Evolutionary conservation across 2,888 invertebrate genomes (phyloP).

Genomic region (Liopterus haemorrhoidalis): DNA sequence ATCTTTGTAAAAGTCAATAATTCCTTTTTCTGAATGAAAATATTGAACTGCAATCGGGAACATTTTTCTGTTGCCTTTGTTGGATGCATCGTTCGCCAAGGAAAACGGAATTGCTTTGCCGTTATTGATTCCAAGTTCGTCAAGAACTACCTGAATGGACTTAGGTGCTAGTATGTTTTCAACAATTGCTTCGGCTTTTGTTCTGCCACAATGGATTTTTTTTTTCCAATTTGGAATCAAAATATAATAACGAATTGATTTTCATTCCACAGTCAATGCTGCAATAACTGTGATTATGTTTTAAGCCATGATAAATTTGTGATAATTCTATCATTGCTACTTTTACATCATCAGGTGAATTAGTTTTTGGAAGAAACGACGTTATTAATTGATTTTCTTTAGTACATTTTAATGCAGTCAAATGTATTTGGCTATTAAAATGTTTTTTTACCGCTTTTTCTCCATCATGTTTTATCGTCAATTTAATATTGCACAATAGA

Average conservation of each 20-base stretch:
- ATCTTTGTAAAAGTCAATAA: slow-evolving; percentile 5
- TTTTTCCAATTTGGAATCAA: slow-evolving; percentile 27
- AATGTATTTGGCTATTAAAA: too few relatives aligned
- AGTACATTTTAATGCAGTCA: too few relatives aligned
- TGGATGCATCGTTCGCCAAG: slow-evolving; percentile 15
- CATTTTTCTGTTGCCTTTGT: slow-evolving; percentile 11
- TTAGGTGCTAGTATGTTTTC: slow-evolving; percentile 30
- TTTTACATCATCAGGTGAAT: slow-evolving; percentile 24
- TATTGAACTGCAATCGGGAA: slow-evolving; percentile 16
- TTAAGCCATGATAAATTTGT: slow-evolving; percentile 30
- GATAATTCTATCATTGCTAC: slow-evolving; percentile 30
- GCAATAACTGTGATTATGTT: slow-evolving; percentile 31
- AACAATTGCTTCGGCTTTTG: slow-evolving; percentile 29
- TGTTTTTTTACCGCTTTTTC: too few relatives aligned
- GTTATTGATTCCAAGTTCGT: slow-evolving; percentile 9
- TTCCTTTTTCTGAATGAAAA: slow-evolving; percentile 17
- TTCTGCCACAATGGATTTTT: slow-evolving; percentile 28
- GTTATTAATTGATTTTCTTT: slow-evolving; percentile 22
- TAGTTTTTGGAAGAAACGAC: slow-evolving; percentile 16
- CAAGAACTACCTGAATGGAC: too few relatives aligned
- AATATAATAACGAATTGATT: slow-evolving; percentile 25
- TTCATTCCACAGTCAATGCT: slow-evolving; percentile 30
- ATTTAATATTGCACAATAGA: too few relatives aligned
- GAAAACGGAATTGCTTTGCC: slow-evolving; percentile 7
- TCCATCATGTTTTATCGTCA: too few relatives aligned